Base-by-base conservation (phyloP, 2,888 invertebrate species). In the Drosophila nr. medialis region DNA sequence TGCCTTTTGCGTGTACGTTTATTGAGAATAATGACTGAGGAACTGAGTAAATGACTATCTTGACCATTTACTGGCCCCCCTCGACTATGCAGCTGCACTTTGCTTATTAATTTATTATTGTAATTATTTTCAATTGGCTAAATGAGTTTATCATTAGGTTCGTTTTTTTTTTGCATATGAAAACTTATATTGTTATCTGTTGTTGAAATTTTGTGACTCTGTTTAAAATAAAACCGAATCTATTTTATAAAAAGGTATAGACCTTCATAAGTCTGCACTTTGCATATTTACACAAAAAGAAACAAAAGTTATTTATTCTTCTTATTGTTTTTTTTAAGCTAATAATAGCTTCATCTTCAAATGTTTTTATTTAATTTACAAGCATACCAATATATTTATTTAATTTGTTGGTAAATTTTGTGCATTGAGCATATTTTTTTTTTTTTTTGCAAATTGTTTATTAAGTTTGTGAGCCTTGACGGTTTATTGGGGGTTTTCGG, bases 1-100 rank as follows among this genome's bases (percentile, higher is more conserved):
- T 73, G 77, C 67, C 71, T 81, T 81, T 77, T 81, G 81, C 77
- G 75, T 76, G 75, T 80, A 58, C 67, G 64, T 78, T 83, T 83
- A 78, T 86, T 86, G 78, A 89, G 78, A 86, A 81, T 73, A 87
- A 67, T 80, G 80, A 70, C 69, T 38, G 51, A 72, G 63, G 49
- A 71, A 38, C 53, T 60, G 55, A 62, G 42, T 67, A 21, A 71
- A 40, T 80, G 64, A 68, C 58, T 71, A 66, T 69, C 30, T 58
- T 58, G 58, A 24, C 48, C 64, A 73, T 29, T 73, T 68, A 36
- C 5, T 80, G 66, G 70, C 80, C 70, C 71, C 69, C 54, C 75
- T 80, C 71, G 72, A 66, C 53, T 53, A 40, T 30, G 67, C 67
- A 71, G 64, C 65, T 62, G 64, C 36, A 67, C 64, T 61, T 60